These are phyloP conservation scores for Gastracanthus pulcherrimus DNA, from an alignment of 2,888 invertebrate genomes.

Conservation along the genomic window DNA sequence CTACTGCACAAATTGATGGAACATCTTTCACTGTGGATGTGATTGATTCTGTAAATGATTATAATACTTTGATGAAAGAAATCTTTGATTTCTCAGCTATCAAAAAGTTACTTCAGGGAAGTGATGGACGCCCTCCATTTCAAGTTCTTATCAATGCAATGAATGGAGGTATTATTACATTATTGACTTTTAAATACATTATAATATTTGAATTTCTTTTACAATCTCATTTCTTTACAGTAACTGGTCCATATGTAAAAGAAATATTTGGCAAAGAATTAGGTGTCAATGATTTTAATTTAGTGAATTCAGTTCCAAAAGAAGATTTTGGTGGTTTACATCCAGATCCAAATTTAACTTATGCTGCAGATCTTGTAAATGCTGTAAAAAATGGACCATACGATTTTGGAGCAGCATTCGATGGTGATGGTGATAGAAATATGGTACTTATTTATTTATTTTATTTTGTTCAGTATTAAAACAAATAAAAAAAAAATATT, in stretches of 20 bases:
- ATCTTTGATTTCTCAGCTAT: slow-evolving; percentile 96
- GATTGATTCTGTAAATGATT: slow-evolving; percentile 94
- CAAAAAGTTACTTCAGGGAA: slow-evolving; percentile 85
- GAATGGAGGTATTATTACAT: slow-evolving; percentile 88
- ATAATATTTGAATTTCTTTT: neutral
- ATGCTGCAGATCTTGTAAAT: slow-evolving; percentile 87
- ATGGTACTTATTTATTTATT: slow-evolving; percentile 68
- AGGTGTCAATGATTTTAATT: slow-evolving; percentile 85
- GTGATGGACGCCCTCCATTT: slow-evolving; percentile 83
- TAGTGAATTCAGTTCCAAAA: slow-evolving; percentile 88
- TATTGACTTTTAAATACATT: slow-evolving; percentile 3
- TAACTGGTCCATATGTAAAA: slow-evolving; percentile 97
- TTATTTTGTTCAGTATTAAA: slow-evolving; percentile 9
- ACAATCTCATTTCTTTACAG: slow-evolving; percentile 78
- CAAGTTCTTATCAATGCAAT: slow-evolving; percentile 95
- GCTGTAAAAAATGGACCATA: slow-evolving; percentile 81
- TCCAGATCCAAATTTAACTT: slow-evolving; percentile 98
- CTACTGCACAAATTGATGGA: slow-evolving; percentile 82
- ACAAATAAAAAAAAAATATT: slow-evolving; percentile 14
- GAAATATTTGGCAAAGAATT: slow-evolving; percentile 93
- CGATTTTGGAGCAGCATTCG: slow-evolving; percentile 97
- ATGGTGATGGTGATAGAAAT: slow-evolving; percentile 91
- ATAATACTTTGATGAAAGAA: slow-evolving; percentile 93
- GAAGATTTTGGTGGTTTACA: slow-evolving; percentile 97
- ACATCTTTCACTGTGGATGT: slow-evolving; percentile 90